These are phyloP conservation scores for Clupea harengus DNA, from an alignment of 2,113 vertebrate genomes.

Conservation along the genomic window DNA sequence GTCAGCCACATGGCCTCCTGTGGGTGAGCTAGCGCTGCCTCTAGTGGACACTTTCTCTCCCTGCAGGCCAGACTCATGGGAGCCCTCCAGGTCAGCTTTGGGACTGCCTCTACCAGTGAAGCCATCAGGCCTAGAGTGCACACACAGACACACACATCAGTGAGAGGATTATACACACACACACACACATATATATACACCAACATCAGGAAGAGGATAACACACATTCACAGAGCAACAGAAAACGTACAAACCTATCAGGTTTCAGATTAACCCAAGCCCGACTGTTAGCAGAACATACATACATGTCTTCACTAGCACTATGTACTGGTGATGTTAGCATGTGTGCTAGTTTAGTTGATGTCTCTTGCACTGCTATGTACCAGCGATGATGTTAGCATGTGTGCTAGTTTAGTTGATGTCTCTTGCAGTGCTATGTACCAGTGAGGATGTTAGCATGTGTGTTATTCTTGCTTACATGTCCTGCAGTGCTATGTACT, in stretches of 20 bases:
- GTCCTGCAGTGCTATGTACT: slow-evolving; percentile 94
- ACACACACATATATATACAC: slow-evolving; percentile 40
- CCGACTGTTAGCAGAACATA: too few relatives aligned
- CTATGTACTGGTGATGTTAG: slow-evolving; percentile 85
- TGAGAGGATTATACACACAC: neutral
- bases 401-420: slow-evolving; percentile 69
- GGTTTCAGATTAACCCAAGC: too few relatives aligned
- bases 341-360: neutral
- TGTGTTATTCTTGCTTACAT: slow-evolving; percentile 71
- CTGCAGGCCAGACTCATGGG: slow-evolving; percentile 73
- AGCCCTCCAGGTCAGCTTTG: slow-evolving; percentile 85
- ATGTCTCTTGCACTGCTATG: neutral
- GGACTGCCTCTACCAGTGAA: slow-evolving; percentile 85
- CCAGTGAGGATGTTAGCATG: slow-evolving; percentile 70
- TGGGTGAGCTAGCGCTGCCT: slow-evolving; percentile 87
- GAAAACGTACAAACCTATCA: too few relatives aligned
- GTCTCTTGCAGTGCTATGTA: slow-evolving; percentile 92
- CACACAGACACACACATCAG: neutral
- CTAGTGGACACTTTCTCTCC: slow-evolving; percentile 91
- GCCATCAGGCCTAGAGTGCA: slow-evolving; percentile 79
- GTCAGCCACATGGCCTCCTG: slow-evolving; percentile 93
- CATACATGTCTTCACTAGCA: slow-evolving; percentile 89
- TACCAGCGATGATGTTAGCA: neutral
- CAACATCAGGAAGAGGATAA: neutral
- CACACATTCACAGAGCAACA: neutral